Conservation (phyloP, 2,113 vertebrate genomes). For the Chloroceryle aenea region DNA sequence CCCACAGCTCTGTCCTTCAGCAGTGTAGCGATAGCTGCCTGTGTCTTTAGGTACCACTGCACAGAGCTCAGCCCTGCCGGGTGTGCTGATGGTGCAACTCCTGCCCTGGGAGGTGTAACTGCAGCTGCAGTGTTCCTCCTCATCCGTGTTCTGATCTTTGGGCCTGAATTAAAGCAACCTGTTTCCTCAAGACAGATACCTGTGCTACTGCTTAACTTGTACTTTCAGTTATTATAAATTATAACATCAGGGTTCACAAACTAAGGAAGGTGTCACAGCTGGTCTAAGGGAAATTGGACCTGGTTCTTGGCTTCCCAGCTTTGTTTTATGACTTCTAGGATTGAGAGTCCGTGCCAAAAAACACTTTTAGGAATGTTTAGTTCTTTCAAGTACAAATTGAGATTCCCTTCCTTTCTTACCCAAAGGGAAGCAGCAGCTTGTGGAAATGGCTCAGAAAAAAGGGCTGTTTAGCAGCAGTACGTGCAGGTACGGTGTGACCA, state of each 20-base stretch:
- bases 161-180: background rate
- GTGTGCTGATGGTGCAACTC: background rate
- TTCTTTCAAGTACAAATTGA: background rate
- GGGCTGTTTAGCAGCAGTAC: background rate
- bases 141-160: background rate
- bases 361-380: background rate
- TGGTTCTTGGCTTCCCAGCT: background rate
- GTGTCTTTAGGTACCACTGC: background rate
- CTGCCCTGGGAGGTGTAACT: background rate
- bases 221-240: background rate
- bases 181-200: background rate
- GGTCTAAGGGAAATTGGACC: background rate
- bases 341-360: background rate
- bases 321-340: background rate
- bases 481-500: rapidly evolving
- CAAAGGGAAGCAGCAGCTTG: background rate
- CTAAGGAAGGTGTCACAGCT: background rate
- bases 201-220: background rate
- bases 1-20: background rate
- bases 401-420: background rate
- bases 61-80: background rate
- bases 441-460: background rate
- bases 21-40: background rate
- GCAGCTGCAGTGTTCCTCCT: background rate
- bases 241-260: background rate